Evolutionary conservation across 2,113 vertebrate species (phyloP).

Genomic region (Phalacrocorax pelagicus): DNA sequence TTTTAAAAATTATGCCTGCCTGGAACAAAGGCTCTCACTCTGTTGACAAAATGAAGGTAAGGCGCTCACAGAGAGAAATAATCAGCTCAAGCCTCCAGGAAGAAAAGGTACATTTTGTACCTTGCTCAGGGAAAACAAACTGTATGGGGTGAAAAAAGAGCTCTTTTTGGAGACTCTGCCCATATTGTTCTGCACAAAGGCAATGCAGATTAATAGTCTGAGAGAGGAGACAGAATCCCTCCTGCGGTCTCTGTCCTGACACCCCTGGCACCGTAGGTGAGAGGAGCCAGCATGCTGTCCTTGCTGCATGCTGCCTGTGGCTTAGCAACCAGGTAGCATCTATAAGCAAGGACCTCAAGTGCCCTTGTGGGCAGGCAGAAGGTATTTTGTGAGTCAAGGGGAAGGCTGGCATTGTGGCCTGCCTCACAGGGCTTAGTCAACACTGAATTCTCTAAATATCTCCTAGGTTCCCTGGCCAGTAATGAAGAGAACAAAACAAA

Average conservation of each 20-base stretch:
- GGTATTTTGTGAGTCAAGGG: not conserved
- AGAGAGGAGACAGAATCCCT: not conserved
- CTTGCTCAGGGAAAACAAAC: not conserved
- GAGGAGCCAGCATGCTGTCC: not conserved
- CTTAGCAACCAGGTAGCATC: not conserved
- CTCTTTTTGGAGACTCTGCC: not conserved
- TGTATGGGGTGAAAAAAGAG: not conserved
- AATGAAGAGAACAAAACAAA: not conserved
- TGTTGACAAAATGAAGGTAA: not conserved
- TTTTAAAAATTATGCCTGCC: not conserved
- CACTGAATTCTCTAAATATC: not conserved
- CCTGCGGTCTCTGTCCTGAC: not conserved
- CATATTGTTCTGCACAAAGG: not conserved
- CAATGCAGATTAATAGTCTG: not conserved
- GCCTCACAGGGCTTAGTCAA: not conserved
- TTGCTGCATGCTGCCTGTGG: not conserved
- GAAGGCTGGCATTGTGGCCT: not conserved
- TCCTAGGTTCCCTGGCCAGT: not conserved
- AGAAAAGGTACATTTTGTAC: not conserved
- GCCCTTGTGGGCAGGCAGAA: not conserved
- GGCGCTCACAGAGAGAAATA: not conserved
- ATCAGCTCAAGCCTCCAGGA: not conserved
- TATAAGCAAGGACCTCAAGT: not conserved
- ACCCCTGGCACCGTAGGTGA: accelerated
- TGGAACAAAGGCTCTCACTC: not conserved